These are phyloP conservation scores for Leucoma salicis DNA, from an alignment of 2,888 invertebrate genomes.

Conservation along the genomic window DNA sequence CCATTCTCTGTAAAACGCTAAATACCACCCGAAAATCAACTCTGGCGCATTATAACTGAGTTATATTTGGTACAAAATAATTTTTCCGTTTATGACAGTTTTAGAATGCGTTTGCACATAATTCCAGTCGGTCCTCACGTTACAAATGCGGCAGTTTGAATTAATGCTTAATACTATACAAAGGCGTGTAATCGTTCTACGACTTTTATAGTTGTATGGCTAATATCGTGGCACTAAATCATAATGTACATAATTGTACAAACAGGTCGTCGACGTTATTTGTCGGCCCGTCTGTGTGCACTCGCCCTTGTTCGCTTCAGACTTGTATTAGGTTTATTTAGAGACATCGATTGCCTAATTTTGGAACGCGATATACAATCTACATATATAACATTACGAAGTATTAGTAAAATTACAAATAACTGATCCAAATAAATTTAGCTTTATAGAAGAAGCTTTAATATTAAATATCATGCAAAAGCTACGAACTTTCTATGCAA, in stretches of 20 bases:
- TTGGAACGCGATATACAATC: too few species aligned
- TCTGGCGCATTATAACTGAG: constrained; percentile 10
- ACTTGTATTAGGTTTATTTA: constrained; percentile 8
- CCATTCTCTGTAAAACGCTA: constrained; percentile 24
- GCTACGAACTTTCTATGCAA: too few species aligned
- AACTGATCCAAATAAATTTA: too few species aligned
- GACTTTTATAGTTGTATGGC: constrained; percentile 57
- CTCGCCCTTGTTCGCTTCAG: constrained; percentile 29
- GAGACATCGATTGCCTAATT: too few species aligned
- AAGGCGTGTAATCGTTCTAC: constrained; percentile 65
- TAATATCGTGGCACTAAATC: constrained; percentile 59
- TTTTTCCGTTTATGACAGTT: constrained; percentile 28
- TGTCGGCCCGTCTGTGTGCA: constrained; percentile 27
- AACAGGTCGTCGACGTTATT: constrained; percentile 42
- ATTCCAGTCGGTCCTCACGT: constrained; percentile 57
- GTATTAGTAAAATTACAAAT: too few species aligned
- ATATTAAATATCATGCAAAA: too few species aligned
- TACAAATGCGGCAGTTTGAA: constrained; percentile 43
- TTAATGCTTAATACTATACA: constrained; percentile 64
- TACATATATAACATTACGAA: too few species aligned
- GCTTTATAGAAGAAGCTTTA: too few species aligned
- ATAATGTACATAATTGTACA: constrained; percentile 53
- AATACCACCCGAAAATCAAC: constrained; percentile 11
- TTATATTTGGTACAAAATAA: constrained; percentile 17
- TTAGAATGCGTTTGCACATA: constrained; percentile 52